phyloP scores from a whole-genome alignment of 2,888 invertebrate genomes.

The Myathropa florea region DNA sequence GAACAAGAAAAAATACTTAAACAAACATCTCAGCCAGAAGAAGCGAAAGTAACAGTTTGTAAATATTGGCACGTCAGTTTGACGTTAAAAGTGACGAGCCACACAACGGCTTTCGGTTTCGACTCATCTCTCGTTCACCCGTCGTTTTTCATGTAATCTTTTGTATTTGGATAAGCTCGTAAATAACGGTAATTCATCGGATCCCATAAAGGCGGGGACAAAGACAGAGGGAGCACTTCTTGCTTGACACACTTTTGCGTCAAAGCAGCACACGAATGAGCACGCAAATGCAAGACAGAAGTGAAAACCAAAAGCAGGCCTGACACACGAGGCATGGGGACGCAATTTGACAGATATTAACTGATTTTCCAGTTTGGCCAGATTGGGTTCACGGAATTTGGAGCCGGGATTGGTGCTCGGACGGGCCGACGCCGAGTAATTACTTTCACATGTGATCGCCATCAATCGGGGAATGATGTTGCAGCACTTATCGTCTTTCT shows the following conservation, averaged over 20 bases:
- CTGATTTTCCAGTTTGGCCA: slow-evolving; percentile 4
- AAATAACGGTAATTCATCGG: background rate
- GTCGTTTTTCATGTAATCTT: background rate
- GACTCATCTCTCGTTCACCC: slow-evolving; percentile 1
- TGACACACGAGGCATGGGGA: slow-evolving; percentile 4
- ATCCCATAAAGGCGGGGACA: background rate
- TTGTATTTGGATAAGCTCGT: background rate
- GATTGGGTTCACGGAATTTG: background rate
- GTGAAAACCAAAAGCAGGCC: slow-evolving; percentile 41
- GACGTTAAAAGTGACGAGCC: slow-evolving; percentile 46
- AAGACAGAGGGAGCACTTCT: slow-evolving; percentile 8
- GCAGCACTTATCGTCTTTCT: background rate
- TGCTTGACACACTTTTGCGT: slow-evolving; percentile 56
- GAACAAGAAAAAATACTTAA: slow-evolving; percentile 8
- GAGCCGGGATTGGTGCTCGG: background rate
- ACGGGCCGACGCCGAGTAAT: slow-evolving; percentile 3
- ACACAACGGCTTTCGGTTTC: slow-evolving; percentile 57
- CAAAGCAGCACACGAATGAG: slow-evolving; percentile 7
- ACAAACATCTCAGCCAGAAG: background rate
- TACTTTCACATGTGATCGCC: slow-evolving; percentile 37
- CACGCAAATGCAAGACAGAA: slow-evolving; percentile 52
- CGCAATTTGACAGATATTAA: slow-evolving; percentile 42
- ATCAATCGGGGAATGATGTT: background rate
- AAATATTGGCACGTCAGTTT: slow-evolving; percentile 63
- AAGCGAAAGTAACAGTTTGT: slow-evolving; percentile 62